Percentiles rank a stretch among this genome's conserved stretches.
phyloP scores from a whole-genome alignment of 2,113 vertebrate genomes.

The Romanogobio albipinnatus region DNA sequence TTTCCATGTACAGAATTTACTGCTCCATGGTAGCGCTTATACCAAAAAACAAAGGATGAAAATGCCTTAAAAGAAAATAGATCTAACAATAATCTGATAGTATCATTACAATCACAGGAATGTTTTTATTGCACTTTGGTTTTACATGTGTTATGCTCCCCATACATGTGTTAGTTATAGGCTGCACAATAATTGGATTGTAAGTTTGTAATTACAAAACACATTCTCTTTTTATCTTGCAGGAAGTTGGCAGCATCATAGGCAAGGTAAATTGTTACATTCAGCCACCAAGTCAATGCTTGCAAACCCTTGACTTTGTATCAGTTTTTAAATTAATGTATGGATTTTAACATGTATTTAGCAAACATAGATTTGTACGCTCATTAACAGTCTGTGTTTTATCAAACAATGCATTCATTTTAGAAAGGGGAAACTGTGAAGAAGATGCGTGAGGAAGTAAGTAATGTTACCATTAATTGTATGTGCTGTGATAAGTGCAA shows the following conservation, averaged over 20 bases:
- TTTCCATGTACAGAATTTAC: not conserved
- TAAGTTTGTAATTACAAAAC: not conserved
- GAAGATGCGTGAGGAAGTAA: conserved; percentile 97
- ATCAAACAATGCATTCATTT: conserved; percentile 40
- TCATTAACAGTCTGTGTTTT: not conserved
- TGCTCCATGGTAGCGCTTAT: not conserved
- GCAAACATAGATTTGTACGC: not conserved
- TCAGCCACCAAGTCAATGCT: not conserved
- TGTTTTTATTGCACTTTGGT: not conserved
- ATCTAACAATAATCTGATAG: not conserved
- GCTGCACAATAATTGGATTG: not conserved
- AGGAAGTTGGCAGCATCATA: conserved; percentile 98
- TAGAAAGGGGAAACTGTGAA: conserved; percentile 99
- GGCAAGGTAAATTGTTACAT: conserved; percentile 85
- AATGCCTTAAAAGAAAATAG: not conserved
- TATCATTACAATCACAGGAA: not conserved
- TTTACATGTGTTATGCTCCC: not conserved
- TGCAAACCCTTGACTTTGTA: not conserved
- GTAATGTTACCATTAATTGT: conserved; percentile 29
- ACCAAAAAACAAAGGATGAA: not conserved
- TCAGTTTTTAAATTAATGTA: not conserved
- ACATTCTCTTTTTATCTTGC: conserved; percentile 49
- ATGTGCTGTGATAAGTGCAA: not conserved
- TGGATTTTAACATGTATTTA: not conserved
- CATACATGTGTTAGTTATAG: not conserved